Conservation (phyloP, 1,140 invertebrate species). For the Atta cephalotes region DNA sequence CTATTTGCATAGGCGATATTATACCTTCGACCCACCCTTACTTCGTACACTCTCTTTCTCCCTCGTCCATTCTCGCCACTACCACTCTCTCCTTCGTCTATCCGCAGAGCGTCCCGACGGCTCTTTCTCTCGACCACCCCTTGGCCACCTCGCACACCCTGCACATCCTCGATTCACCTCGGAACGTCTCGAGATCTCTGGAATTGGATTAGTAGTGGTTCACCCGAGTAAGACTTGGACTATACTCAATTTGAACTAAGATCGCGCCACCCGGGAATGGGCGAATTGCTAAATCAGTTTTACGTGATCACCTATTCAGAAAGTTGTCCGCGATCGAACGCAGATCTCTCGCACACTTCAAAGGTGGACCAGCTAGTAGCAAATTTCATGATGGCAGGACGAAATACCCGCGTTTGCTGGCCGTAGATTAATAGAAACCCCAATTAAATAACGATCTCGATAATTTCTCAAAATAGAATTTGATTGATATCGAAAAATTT, state of each 20-base stretch:
- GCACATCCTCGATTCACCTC: slow-evolving; percentile 58
- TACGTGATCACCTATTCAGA: slow-evolving; percentile 87
- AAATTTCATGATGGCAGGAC: slow-evolving; percentile 39
- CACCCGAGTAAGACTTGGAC: slow-evolving; percentile 85
- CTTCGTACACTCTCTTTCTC: slow-evolving; percentile 32
- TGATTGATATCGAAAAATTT: background rate
- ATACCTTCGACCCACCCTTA: slow-evolving; percentile 80
- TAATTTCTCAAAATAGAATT: background rate
- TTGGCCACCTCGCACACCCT: slow-evolving; percentile 57
- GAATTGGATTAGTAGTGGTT: slow-evolving; percentile 87
- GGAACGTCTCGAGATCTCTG: slow-evolving; percentile 84
- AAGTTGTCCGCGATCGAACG: slow-evolving; percentile 83
- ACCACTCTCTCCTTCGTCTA: slow-evolving; percentile 53
- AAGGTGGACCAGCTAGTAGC: slow-evolving; percentile 63
- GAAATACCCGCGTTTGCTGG: slow-evolving; percentile 15
- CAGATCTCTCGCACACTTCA: slow-evolving; percentile 75
- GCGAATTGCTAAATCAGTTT: slow-evolving; percentile 87
- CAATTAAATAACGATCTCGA: slow-evolving; percentile 34
- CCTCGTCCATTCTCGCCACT: slow-evolving; percentile 24
- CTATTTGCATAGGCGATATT: slow-evolving; percentile 87
- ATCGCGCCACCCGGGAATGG: slow-evolving; percentile 84
- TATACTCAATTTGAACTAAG: slow-evolving; percentile 87
- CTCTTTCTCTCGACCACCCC: slow-evolving; percentile 70
- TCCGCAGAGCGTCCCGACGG: slow-evolving; percentile 42
- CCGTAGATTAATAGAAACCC: slow-evolving; percentile 29